Base-by-base conservation (phyloP, 2,113 vertebrate genomes). In the Dunckerocampus dactyliophorus region DNA sequence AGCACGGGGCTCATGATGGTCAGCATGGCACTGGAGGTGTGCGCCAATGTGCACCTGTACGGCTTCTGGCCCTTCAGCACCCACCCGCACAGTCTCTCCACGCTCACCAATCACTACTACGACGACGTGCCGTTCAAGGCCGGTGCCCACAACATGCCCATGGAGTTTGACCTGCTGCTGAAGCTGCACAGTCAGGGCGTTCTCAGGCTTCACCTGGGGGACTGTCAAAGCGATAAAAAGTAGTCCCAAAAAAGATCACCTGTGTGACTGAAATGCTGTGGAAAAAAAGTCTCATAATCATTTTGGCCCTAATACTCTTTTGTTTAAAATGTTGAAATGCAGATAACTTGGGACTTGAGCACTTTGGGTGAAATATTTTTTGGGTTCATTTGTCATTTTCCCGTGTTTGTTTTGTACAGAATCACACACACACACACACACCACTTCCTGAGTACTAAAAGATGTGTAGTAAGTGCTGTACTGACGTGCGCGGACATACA, bases 51-150 rank as follows among this genome's bases (percentile, higher is more conserved):
- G 67, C 90, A 92, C 47, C 84, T 98, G 1, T 99, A 95, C 1
- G 97, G 97, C 3, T 98, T 98, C 75, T 99, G 96, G 95, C 97
- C 97, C 34, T 98, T 96, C 76, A 86, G 81, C 17, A 85, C 85
- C 66, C 93, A 92, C 59, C 77, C 88, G 0, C 70, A 90, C 4
- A 79, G 85, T 52, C 66, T 63, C 8, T 88, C 86, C 8, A 50
- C 88, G 16, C 77, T 98, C 59, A 93, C 87, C 47, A 95, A 98
- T 73, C 97, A 99, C 82, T 99, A 99, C 81, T 99, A 98, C 0
- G 95, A 99, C 59, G 84, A 98, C 85, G 87, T 67, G 22, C 71
- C 90, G 51, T 84, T 90, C 21, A 94, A 95, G 52, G 88, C 70
- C 0, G 90, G 84, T 20, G 89, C 96, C 59, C 97, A 99, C 20